These are phyloP conservation scores for Lamellibrachia columna DNA, from an alignment of 2,888 invertebrate species.

Conservation along the genomic window DNA sequence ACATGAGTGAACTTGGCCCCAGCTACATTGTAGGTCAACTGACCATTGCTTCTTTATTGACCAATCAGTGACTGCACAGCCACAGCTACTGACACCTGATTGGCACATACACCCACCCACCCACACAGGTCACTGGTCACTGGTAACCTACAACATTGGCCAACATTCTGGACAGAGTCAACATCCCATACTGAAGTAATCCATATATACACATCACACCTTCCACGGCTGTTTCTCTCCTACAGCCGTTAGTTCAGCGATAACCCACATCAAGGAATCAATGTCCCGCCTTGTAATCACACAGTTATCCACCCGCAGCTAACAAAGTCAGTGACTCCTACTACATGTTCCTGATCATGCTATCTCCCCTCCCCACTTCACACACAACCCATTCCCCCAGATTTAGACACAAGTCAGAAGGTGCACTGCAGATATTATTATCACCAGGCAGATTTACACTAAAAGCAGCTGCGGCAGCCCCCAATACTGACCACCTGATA, in stretches of 20 bases:
- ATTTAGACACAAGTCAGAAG: neutral
- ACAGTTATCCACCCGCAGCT: neutral
- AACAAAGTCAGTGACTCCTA: neutral
- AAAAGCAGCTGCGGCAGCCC: neutral
- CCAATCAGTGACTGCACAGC: neutral
- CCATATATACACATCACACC: slow-evolving; percentile 12
- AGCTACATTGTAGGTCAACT: neutral
- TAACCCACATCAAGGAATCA: neutral
- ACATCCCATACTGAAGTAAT: neutral
- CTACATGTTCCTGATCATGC: neutral
- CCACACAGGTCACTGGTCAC: neutral
- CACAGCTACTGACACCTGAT: neutral
- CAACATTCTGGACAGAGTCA: neutral
- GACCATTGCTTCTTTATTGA: neutral
- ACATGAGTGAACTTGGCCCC: neutral
- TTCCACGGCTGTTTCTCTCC: neutral
- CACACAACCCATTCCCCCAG: neutral
- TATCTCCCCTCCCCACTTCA: neutral
- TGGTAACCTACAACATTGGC: neutral
- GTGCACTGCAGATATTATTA: neutral
- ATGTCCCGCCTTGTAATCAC: neutral
- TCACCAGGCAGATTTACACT: neutral
- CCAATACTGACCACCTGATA: neutral
- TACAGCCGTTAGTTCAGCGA: neutral
- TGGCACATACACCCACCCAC: neutral